Percentiles rank a stretch among this genome's conserved stretches.
phyloP scores from a whole-genome alignment of 53 echinoderm and acorn worm genomes.

The Holothuria scabra region DNA sequence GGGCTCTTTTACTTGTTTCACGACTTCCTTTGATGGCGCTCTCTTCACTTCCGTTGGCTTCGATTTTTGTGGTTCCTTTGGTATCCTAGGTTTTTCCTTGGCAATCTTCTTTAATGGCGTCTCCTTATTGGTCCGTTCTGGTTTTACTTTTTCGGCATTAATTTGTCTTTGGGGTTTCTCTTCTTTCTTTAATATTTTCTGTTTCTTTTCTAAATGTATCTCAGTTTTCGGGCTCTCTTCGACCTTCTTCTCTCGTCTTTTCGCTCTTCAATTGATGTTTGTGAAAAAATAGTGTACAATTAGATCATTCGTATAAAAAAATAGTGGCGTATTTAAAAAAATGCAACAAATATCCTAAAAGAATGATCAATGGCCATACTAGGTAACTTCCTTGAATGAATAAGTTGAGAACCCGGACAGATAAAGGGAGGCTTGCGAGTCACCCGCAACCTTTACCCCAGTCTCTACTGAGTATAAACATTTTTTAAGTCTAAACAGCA shows the following conservation, averaged over 20 bases:
- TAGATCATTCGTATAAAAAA: too few relatives aligned
- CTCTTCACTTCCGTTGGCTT: neutral
- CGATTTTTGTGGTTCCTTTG: neutral
- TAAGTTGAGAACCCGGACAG: too few relatives aligned
- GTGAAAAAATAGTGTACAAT: neutral
- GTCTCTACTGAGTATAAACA: too few relatives aligned
- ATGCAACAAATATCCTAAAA: too few relatives aligned
- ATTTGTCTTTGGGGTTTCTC: neutral
- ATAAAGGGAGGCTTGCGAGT: too few relatives aligned
- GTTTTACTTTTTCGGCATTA: neutral
- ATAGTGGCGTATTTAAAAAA: too few relatives aligned
- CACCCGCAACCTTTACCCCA: too few relatives aligned
- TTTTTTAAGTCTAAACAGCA: too few relatives aligned
- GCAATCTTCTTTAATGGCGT: neutral
- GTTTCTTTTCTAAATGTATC: neutral
- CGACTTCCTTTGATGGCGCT: neutral
- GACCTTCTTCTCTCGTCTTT: constrained; percentile 29
- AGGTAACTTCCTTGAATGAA: too few relatives aligned
- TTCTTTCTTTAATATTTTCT: neutral
- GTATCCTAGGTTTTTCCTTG: neutral
- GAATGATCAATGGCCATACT: too few relatives aligned
- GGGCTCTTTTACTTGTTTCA: neutral
- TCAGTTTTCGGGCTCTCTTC: constrained; percentile 31
- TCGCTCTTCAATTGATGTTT: neutral
- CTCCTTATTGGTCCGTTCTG: neutral